phyloP scores from a whole-genome alignment of 2,113 vertebrate species.

The Psammodynastes pulverulentus region DNA sequence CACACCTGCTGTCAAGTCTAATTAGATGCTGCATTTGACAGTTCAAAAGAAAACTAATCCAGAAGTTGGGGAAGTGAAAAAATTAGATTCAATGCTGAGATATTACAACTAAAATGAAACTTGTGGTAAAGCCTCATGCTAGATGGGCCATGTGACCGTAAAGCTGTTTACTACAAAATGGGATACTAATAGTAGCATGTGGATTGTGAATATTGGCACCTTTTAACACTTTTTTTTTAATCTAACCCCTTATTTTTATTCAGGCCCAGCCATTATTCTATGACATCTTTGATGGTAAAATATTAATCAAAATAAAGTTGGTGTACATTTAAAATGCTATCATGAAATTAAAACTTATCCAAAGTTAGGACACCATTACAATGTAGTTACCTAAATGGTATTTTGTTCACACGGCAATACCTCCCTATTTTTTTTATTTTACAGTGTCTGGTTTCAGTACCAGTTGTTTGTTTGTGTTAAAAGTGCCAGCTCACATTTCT shows the following conservation, averaged over 20 bases:
- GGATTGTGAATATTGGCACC: background rate
- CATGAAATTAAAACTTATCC: background rate
- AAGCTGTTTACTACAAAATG: background rate
- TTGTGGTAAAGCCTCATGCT: background rate
- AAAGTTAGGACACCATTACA: background rate
- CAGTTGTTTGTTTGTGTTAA: background rate
- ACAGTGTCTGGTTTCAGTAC: background rate
- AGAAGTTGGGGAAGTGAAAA: background rate
- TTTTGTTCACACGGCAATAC: background rate
- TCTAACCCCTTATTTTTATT: background rate
- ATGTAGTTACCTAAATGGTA: background rate
- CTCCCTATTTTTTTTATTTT: too few relatives aligned
- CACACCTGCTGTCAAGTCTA: background rate
- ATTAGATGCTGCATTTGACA: background rate
- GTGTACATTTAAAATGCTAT: background rate
- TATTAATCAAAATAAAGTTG: background rate
- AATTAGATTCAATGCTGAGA: background rate
- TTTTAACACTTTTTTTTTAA: background rate
- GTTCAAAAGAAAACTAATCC: background rate
- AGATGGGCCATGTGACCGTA: background rate
- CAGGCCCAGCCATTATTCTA: background rate
- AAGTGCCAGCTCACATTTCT: background rate
- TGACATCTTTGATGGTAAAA: background rate
- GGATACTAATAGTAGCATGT: background rate
- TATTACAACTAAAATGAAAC: background rate